Conservation (phyloP, 2,797 vertebrate species). For the Enteromius viviparus region DNA sequence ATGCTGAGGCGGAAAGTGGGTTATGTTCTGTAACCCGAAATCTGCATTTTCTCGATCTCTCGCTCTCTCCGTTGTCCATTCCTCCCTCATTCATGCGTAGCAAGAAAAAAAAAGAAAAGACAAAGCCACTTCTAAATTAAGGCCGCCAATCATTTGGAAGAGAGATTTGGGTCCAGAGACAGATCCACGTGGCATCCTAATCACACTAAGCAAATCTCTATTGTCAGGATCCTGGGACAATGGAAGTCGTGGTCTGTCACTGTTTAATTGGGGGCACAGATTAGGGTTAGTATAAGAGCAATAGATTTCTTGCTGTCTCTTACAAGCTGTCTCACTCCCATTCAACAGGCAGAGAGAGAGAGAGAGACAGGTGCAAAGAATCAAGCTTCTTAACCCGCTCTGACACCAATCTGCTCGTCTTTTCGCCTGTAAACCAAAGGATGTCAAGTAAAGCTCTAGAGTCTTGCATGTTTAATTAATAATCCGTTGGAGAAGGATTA, state of each 20-base stretch:
- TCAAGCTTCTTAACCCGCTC: constrained; percentile 47
- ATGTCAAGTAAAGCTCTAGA: constrained; percentile 41
- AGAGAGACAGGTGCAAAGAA: constrained; percentile 41
- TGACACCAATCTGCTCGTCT: constrained; percentile 29
- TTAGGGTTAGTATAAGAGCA: constrained; percentile 64
- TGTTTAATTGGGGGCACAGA: constrained; percentile 62
- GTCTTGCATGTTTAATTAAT: constrained; percentile 71
- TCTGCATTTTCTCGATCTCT: constrained; percentile 21
- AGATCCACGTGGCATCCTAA: constrained; percentile 54
- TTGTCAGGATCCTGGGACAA: constrained; percentile 62
- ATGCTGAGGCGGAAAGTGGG: constrained; percentile 69
- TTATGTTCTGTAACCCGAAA: constrained; percentile 69
- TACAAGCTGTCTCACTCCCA: constrained; percentile 11
- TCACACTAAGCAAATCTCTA: constrained; percentile 62
- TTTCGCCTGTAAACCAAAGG: constrained; percentile 18
- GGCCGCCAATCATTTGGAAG: constrained; percentile 66
- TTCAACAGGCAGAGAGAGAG: constrained; percentile 25
- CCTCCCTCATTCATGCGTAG: constrained; percentile 42
- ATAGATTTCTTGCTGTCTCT: constrained; percentile 42
- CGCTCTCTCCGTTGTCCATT: constrained; percentile 16
- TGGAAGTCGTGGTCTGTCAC: constrained; percentile 48
- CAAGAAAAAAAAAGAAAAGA: constrained; percentile 38
- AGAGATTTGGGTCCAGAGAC: constrained; percentile 39
- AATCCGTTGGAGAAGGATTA: constrained; percentile 66
- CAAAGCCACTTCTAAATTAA: constrained; percentile 68